Evolutionary conservation across 2,113 vertebrate genomes (phyloP).

Genomic region (Brevimyrus niger): DNA sequence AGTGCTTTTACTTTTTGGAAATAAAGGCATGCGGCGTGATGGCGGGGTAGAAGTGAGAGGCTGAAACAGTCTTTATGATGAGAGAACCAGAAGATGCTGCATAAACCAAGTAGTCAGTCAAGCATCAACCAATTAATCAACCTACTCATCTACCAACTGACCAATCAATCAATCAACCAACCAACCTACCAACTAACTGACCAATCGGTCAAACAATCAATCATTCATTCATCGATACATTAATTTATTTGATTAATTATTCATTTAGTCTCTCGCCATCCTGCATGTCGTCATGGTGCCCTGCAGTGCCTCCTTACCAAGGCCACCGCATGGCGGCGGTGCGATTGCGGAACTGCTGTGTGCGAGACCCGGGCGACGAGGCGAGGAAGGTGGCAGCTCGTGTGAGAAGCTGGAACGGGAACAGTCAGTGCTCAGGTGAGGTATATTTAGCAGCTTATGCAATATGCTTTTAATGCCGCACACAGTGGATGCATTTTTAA

Average conservation of each 20-base stretch:
- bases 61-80: neutral
- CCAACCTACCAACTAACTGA: neutral
- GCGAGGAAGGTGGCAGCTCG: conserved; percentile 1
- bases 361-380: neutral
- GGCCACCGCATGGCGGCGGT: neutral
- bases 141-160: neutral
- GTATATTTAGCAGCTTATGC: conserved; percentile 60
- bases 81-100: neutral
- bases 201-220: neutral
- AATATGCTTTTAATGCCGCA: conserved; percentile 63
- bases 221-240: neutral
- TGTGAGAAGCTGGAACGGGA: conserved; percentile 21
- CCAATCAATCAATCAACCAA: neutral
- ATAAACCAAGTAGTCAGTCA: neutral
- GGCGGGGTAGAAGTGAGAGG: neutral
- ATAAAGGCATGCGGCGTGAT: neutral
- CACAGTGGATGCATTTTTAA: conserved; percentile 60
- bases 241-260: no score
- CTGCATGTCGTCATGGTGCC: neutral
- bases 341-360: neutral
- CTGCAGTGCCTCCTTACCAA: neutral
- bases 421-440: conserved; percentile 41
- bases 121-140: neutral
- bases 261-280: neutral
- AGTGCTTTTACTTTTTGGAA: neutral